Base-by-base conservation (phyloP, 2,888 invertebrate species). In the Heteropelma amictum region DNA sequence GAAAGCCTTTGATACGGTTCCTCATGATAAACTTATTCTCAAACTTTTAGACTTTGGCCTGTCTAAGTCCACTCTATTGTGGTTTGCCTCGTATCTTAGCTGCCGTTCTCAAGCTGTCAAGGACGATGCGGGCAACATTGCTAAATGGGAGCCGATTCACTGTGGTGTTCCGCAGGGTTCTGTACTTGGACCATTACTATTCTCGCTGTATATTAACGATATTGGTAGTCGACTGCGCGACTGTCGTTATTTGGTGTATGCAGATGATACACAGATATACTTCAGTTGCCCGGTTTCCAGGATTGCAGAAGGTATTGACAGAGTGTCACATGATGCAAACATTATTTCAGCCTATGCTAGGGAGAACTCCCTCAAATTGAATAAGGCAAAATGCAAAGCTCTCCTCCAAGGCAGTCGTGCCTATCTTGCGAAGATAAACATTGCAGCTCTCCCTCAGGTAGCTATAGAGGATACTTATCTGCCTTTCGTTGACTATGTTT, bases 91-190 rank as follows among this genome's bases (percentile, higher is more conserved):
- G 2, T 54, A 54, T 35, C 4, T 54, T 0, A 19, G 35, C 1
- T 21, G 21, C 1, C n/a, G 54, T 35, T 19, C 54, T 1, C 54
- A 54, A 19, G 54, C 54, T n/a, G 54, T 54, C n/a, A 21, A 19
- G 0, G 54, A 54, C 19, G 35, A 54, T 21, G 33, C 7, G 17
- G 53, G 53, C 3, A 3, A 3, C 10, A 4, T 14, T 1, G 33
- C 35, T 0, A n/a, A 7, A n/a, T 54, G 54, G 35, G 1, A n/a
- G 0, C 1, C 1, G 19, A 54, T 35, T 1, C 19, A 14, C n/a
- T 21, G 10, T 1, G 54, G 54, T 35, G 54, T 54, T 3, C 33
- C 53, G 2, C 53, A 53, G 8, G 53, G 53, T n/a, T 53, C 53
- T n/a, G 53, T 30, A 0, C 14, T 53, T 5, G 30, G 53, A 5